These are phyloP conservation scores for Aspidoscelis tigris DNA, from an alignment of 2,113 vertebrate species.

Conservation along the genomic window DNA sequence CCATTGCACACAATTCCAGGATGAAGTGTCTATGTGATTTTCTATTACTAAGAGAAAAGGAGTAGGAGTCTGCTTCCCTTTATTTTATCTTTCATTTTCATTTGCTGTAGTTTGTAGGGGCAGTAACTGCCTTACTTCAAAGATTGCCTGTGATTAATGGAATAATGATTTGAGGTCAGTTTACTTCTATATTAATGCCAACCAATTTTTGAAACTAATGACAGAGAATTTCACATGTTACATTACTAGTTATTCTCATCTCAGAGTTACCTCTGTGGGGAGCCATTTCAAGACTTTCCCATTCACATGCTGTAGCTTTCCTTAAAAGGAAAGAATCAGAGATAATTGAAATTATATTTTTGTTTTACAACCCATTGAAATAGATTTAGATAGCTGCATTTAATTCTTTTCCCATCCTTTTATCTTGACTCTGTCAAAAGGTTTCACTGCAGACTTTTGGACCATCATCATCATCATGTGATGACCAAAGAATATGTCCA, in stretches of 20 bases:
- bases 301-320: rapidly evolving
- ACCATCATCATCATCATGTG: too few relatives aligned
- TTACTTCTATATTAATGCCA: rapidly evolving
- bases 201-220: neutral
- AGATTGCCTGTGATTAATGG: neutral
- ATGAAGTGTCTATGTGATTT: neutral
- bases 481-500: too few relatives aligned
- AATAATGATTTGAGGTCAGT: rapidly evolving
- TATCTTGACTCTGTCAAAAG: neutral
- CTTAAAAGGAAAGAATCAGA: neutral
- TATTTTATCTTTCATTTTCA: neutral
- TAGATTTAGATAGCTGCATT: neutral
- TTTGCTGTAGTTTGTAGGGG: neutral
- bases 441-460: neutral
- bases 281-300: slow-evolving; percentile 7
- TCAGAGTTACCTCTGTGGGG: neutral
- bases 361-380: slow-evolving; percentile 22
- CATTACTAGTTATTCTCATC: rapidly evolving
- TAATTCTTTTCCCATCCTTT: neutral
- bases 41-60: neutral
- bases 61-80: too few relatives aligned
- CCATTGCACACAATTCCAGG: neutral
- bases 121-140: neutral
- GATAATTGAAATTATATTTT: rapidly evolving
- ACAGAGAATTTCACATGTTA: neutral